These are phyloP conservation scores for Cryptocephalus moraei DNA, from an alignment of 2,888 invertebrate genomes.

Conservation along the genomic window DNA sequence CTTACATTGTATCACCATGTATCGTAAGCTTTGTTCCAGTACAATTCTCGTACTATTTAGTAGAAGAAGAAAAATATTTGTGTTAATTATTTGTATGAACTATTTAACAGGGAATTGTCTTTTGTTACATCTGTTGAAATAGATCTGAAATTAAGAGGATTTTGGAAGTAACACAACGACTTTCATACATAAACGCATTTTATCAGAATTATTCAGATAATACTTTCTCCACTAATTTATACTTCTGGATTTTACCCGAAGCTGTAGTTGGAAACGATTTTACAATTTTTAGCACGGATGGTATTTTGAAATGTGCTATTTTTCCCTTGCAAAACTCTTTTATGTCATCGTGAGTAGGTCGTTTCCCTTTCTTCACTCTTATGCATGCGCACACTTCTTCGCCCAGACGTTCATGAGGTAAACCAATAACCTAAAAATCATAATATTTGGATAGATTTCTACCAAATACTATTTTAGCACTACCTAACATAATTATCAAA, in stretches of 20 bases:
- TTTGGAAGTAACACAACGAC: too few species aligned
- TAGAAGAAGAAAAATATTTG: too few species aligned
- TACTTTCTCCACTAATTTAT: slow-evolving; percentile 34
- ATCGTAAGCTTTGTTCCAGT: too few species aligned
- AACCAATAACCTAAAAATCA: slow-evolving; percentile 53
- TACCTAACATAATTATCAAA: too few species aligned
- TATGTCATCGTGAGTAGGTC: slow-evolving; percentile 48
- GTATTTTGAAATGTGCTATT: slow-evolving; percentile 74
- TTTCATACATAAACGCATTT: too few species aligned
- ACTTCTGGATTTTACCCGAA: slow-evolving; percentile 79
- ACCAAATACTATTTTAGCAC: not conserved
- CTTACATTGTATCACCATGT: too few species aligned
- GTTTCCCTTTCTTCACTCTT: slow-evolving; percentile 44
- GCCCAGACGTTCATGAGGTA: slow-evolving; percentile 63
- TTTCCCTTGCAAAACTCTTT: slow-evolving; percentile 53
- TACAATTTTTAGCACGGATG: slow-evolving; percentile 56
- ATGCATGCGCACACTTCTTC: slow-evolving; percentile 67
- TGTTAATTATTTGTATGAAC: too few species aligned
- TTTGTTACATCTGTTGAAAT: too few species aligned
- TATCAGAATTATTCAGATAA: too few species aligned
- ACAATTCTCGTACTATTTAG: too few species aligned
- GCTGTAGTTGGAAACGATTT: slow-evolving; percentile 69
- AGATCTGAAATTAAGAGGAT: too few species aligned
- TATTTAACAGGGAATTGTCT: too few species aligned
- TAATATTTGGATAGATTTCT: not conserved